Base-by-base conservation (phyloP, 2,888 invertebrate species). In the Melanostoma scalare region DNA sequence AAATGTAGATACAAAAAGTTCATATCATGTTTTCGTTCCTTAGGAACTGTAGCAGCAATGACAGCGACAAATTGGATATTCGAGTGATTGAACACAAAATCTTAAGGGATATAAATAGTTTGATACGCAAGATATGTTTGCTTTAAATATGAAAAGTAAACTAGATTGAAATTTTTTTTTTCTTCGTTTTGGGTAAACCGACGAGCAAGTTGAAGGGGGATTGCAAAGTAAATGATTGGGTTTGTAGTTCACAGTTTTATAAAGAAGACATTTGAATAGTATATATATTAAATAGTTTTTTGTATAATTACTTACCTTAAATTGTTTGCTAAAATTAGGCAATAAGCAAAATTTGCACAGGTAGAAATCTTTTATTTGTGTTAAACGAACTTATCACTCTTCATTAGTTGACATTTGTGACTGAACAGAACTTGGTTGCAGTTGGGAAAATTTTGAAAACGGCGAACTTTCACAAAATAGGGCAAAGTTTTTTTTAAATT, bases 331-430 rank as follows among this genome's bases (percentile, higher is more conserved):
- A 60, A 69, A 52, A 48, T 74, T 53, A 60, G 56, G 56, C 65
- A 84, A 44, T 33, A 73, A 69, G 46, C 78, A 71, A 73, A 77
- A 48, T 71, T 74, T 69, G 53, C 73, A 67, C 50, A 40, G 46
- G 58, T 20, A 74, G 33, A 78, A 72, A 6, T 30, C 68, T 75
- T 56, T 69, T 73, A 65, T 78, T 73, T 65, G 3, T 36, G 6
- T 35, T 60, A 84, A 84, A 84, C 74, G 65, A 65, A 84, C 78
- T 74, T 69, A 74, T 72, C 58, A 78, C 79, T 68, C 10, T 76
- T 71, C 63, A 67, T 78, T 79, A 71, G 71, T 75, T 84, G 84
- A 84, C 84, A 84, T 69, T 79, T 82, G 60, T 55, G 65, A 79
- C 55, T 78, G 44, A 10, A 46, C 20, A 73, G 68, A 77, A 77